A percentile compares a stretch with the other conserved stretches of the same genome.
Evolutionary conservation across 2,113 vertebrate species (phyloP).

Genomic region (Otis tarda): DNA sequence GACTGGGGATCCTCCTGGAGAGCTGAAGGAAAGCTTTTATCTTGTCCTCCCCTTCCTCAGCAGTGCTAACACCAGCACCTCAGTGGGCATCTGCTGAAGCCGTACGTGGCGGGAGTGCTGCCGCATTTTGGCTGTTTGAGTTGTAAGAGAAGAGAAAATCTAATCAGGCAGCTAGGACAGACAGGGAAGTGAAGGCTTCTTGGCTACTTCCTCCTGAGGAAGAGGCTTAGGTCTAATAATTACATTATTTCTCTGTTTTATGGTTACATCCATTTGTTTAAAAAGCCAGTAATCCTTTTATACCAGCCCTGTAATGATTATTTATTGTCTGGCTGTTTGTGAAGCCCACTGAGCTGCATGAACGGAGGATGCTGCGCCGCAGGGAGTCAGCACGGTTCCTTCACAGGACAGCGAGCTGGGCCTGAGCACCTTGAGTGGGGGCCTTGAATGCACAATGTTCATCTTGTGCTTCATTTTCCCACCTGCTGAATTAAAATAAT

Average conservation of each 20-base stretch:
- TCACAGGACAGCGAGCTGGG: background rate
- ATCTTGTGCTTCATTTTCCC: background rate
- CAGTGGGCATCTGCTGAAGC: background rate
- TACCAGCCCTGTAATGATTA: conserved; percentile 33
- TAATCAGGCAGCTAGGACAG: background rate
- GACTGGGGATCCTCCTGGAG: background rate
- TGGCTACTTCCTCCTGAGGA: conserved; percentile 21
- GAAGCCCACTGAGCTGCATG: background rate
- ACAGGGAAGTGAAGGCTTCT: background rate
- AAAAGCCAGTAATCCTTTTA: conserved; percentile 47
- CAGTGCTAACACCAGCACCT: background rate
- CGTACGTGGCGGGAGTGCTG: fast-evolving
- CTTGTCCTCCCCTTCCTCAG: background rate
- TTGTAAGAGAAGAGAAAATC: background rate
- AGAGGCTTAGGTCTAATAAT: conserved; percentile 32
- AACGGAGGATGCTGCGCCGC: background rate
- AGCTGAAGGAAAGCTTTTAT: background rate
- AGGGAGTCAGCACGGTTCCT: background rate
- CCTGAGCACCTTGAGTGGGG: fast-evolving
- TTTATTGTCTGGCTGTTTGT: conserved; percentile 21
- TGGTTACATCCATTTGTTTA: conserved; percentile 16
- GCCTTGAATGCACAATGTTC: fast-evolving
- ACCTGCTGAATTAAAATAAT: background rate
- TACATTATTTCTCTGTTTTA: background rate
- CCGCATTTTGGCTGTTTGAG: background rate